A percentile compares a stretch with the other conserved stretches of the same genome.
phyloP scores from a whole-genome alignment of 2,797 vertebrate species.

The Acanthis flammea region DNA sequence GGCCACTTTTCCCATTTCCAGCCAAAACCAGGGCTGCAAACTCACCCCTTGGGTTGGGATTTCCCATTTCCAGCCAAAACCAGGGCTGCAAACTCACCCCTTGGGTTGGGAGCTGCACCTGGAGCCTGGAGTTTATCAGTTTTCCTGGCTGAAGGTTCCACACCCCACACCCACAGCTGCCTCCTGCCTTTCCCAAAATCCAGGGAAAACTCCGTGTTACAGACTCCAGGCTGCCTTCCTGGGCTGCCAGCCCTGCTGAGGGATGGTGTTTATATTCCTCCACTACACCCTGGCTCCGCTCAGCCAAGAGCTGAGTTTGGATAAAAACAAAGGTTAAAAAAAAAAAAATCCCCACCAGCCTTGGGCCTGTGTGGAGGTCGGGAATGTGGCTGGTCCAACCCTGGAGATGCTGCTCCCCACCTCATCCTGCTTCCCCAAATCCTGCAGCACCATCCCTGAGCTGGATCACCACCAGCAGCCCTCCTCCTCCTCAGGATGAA shows the following conservation, averaged over 20 bases:
- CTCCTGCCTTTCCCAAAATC: neutral
- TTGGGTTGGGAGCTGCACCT: neutral
- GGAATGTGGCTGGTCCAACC: neutral
- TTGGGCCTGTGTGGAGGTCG: neutral
- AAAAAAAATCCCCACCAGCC: neutral
- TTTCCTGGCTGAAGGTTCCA: accelerated
- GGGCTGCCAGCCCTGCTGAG: neutral
- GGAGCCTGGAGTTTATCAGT: neutral
- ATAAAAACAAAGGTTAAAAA: neutral
- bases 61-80: neutral
- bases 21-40: neutral
- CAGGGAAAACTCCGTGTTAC: neutral
- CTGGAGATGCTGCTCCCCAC: neutral
- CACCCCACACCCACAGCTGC: accelerated
- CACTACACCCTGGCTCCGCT: neutral
- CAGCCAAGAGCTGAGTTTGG: neutral
- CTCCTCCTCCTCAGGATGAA: neutral
- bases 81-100: neutral
- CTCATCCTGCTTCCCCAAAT: neutral
- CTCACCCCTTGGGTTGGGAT: neutral
- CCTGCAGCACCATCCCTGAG: neutral
- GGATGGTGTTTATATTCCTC: slow-evolving; percentile 35
- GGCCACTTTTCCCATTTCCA: neutral
- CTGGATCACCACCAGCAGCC: neutral
- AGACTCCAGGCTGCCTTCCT: neutral